Evolutionary conservation across 30 jellyfish, hydroid and myxozoan genomes (phyloP).

Genomic region (Mastigias papua): DNA sequence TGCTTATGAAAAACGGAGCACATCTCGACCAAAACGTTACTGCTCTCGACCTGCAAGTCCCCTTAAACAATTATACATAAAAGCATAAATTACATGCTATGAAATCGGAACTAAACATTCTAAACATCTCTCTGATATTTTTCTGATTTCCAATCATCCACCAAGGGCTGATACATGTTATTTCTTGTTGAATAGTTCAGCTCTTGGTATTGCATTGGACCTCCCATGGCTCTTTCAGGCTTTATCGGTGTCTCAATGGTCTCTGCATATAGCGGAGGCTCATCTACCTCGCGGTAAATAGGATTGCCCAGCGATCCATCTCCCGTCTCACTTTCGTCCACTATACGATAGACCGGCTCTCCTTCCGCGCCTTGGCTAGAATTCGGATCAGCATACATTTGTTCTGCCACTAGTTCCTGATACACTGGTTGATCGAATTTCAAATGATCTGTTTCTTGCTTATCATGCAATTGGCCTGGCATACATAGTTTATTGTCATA

Average conservation of each 20-base stretch:
- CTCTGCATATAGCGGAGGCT: slow-evolving; percentile 24
- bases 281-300: slow-evolving; percentile 50
- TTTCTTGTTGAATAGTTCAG: slow-evolving; percentile 39
- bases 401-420: slow-evolving; percentile 34
- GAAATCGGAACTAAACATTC: too few relatives aligned
- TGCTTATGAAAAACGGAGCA: too few relatives aligned
- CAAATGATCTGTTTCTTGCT: neutral
- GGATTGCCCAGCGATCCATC: slow-evolving; percentile 2
- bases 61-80: too few relatives aligned
- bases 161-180: slow-evolving; percentile 39
- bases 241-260: neutral
- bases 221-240: neutral
- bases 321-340: neutral
- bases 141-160: slow-evolving; percentile 42
- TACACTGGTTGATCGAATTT: slow-evolving; percentile 27
- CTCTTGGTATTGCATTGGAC: slow-evolving; percentile 41
- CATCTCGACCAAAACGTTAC: too few relatives aligned
- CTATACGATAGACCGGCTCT: slow-evolving; percentile 14
- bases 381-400: slow-evolving; percentile 39
- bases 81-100: too few relatives aligned
- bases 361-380: neutral
- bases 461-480: slow-evolving; percentile 21
- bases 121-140: slow-evolving; percentile 9
- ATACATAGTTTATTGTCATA: neutral
- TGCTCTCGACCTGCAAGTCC: too few relatives aligned